Percentiles rank a stretch among this genome's conserved stretches.
phyloP scores from a whole-genome alignment of 2,113 vertebrate genomes.

The Cyrtonyx montezumae region DNA sequence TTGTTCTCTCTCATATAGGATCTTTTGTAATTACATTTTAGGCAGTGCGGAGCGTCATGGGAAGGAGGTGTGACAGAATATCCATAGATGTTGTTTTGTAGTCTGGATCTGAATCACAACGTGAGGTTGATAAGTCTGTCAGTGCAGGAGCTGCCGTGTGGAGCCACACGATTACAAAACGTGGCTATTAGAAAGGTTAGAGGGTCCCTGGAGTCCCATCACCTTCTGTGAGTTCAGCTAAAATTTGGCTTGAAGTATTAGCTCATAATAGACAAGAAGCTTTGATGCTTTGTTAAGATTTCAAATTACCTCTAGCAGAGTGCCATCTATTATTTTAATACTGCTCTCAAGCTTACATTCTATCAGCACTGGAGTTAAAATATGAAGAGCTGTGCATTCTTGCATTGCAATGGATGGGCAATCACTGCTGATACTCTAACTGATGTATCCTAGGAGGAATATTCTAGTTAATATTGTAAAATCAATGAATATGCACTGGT shows the following conservation, averaged over 20 bases:
- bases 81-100: neutral
- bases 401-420: neutral
- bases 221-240: slow-evolving; percentile 18
- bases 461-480: neutral
- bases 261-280: neutral
- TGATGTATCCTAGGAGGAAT: neutral
- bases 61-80: neutral
- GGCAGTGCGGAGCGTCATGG: neutral
- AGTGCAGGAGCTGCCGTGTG: neutral
- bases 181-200: neutral
- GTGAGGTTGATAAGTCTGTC: neutral
- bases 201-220: neutral
- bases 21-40: slow-evolving; percentile 8
- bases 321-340: neutral
- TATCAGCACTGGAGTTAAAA: neutral
- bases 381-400: neutral
- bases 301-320: neutral
- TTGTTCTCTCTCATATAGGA: neutral
- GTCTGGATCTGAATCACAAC: neutral
- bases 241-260: neutral
- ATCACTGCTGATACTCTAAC: neutral
- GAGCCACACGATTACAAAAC: neutral
- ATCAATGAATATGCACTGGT: neutral
- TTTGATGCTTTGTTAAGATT: slow-evolving; percentile 44
- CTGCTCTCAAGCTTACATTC: neutral